These are phyloP conservation scores for Phrixothrix hirtus DNA, from an alignment of 2,888 invertebrate species.

Conservation along the genomic window DNA sequence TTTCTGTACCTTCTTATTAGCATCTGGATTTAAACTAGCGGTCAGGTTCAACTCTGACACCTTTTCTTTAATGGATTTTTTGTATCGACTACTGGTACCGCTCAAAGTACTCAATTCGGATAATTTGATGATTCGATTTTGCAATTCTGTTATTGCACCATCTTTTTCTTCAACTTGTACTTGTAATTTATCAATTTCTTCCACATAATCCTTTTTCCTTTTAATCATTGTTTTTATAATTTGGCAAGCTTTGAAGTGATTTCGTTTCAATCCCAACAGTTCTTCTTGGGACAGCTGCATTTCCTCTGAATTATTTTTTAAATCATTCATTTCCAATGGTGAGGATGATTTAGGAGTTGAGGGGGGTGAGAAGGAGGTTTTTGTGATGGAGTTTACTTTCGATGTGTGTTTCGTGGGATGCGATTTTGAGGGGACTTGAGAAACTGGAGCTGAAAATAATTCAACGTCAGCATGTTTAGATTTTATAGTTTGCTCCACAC, in stretches of 20 bases:
- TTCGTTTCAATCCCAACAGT: conserved; percentile 39
- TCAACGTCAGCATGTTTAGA: conserved; percentile 47
- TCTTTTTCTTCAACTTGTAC: conserved; percentile 45
- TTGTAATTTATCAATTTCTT: conserved; percentile 49
- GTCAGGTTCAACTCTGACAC: conserved; percentile 40
- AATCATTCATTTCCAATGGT: background rate
- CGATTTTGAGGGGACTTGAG: conserved; percentile 49
- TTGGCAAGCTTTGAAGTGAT: conserved; percentile 54
- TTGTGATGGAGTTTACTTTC: conserved; percentile 10
- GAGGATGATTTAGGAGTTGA: background rate
- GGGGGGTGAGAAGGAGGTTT: conserved; percentile 4
- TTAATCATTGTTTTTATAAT: conserved; percentile 53
- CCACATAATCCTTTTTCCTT: conserved; percentile 46
- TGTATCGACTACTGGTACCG: too few relatives aligned
- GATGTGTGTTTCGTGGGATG: conserved; percentile 30
- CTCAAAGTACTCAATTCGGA: background rate
- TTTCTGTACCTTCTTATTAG: conserved; percentile 46
- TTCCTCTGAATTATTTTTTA: conserved; percentile 3
- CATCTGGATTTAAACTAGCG: conserved; percentile 36
- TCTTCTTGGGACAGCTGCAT: conserved; percentile 28
- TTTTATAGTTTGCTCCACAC: conserved; percentile 8
- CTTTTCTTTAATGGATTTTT: conserved; percentile 33
- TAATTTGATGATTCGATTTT: conserved; percentile 28
- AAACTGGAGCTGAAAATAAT: conserved; percentile 53
- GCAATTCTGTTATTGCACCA: conserved; percentile 40